Base-by-base conservation (phyloP, 2,797 vertebrate species). In the Channa striata region DNA sequence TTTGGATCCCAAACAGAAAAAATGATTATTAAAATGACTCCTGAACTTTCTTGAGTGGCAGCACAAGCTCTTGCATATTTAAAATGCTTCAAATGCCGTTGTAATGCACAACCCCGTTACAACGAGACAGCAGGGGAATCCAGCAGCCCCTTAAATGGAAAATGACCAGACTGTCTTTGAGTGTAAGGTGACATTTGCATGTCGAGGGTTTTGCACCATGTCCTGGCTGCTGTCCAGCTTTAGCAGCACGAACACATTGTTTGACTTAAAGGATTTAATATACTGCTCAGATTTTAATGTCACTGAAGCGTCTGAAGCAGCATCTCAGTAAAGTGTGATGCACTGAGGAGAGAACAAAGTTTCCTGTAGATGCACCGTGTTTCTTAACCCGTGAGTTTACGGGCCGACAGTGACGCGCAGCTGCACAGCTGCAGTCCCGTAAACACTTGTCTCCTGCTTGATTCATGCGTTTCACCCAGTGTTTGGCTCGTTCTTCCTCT, bases 361-460 rank as follows among this genome's bases (percentile, higher is more conserved):
- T 33, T 34, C 46, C 8, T 2, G 4, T 1, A 62, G n/a, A 59
- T 52, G 33, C 37, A 10, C 40, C 1, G 11, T 30, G 23, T 73
- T 83, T 79, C 50, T 47, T 64, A 59, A 76, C 14, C 13, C 1
- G 19, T 51, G 59, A 71, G 12, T 79, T 83, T 65, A 59, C 36
- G 36, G 13, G 66, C 53, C 80, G 76, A 68, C 65, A 30, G 13
- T 81, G 75, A 69, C 63, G 12, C 52, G 1, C 7, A 11, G n/a
- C 66, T 40, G 16, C 77, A 85, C 91, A 91, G 90, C 91, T 92
- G 91, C 82, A 20, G 42, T 87, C 76, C 36, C 19, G 43, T 92
- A 92, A 92, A 92, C 89, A 91, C 44, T 69, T 7, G n/a, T 50
- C 54, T 11, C 14, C 37, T 52, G 44, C 71, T 60, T 67, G 48